Base-by-base conservation (phyloP, 2,113 vertebrate species). In the Thermophis baileyi region DNA sequence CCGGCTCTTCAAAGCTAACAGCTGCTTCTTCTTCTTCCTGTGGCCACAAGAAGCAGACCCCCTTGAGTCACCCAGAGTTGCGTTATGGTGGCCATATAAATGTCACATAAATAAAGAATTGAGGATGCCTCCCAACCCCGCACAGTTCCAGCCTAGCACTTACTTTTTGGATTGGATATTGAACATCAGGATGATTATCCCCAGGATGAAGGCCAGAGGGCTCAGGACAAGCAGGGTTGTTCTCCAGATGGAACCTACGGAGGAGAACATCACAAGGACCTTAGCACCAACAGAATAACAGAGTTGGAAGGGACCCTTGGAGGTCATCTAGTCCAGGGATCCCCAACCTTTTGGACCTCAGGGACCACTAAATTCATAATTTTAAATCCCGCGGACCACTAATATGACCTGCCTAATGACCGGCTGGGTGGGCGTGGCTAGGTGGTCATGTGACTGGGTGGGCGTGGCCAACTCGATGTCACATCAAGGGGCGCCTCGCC, bases 151-250 rank as follows among this genome's bases (percentile, higher is more conserved):
- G 20, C 87, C 46, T 12, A 50, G 47, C 6, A 94, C 98, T 98
- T 95, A 98, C 98, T 97, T 98, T 90, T 98, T 98, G 94, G 98
- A 96, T 85, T 98, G 98, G 93, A 99, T 97, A 51, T 97, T 98
- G 81, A 99, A 96, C 20, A 97, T 97, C 89, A 99, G 97, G 90
- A 99, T 98, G 88, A 98, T 97, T 93, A 98, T 95, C 22, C 98
- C 98, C 93, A 99, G 95, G 57, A 98, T 95, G 92, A 99, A 97
- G 57, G 98, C 98, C 96, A 99, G 89, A n/a, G 98, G 98, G 74
- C 98, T 98, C 47, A 99, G 96, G 27, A 98, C 97, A 95, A 99
- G 92, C 98, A 99, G 98, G 87, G 98, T 97, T 0, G 98, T 98
- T 96, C 98, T 98, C 98, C 98, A 99, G 94, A 97, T 97, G 57